Evolutionary conservation across 2,113 vertebrate species (phyloP), one percentile per base, ranked within the genome.

Genomic region (Dipodomys ordii): DNA sequence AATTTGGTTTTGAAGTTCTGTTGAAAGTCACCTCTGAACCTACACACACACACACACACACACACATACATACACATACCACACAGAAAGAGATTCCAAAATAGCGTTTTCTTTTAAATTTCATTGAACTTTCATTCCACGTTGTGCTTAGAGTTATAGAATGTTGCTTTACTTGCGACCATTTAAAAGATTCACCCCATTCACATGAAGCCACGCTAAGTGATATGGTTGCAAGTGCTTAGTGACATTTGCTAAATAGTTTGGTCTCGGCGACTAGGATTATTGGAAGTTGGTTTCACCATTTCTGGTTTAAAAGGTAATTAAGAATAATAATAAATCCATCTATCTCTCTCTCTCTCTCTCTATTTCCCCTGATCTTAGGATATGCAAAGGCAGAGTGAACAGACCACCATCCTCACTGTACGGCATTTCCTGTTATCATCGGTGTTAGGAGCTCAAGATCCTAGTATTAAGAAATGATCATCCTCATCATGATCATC

Each of bases 1-100:
- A 97, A 94, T 97, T 98, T 92, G 96, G 98, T 98, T 98, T 98
- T 98, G 98, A 98, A 98, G 98, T 98, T 98, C 97, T 97, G 97
- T 97, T 98, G 97, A 97, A 98, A 97, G 97, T 97, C 97, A 97
- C 97, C 97, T 98, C 97, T 98, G 97, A 96, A 98, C 97, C 97
- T 98, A 91, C 96, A 96, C 80, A 83, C 83, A 39, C 20, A 27
- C 53, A 57, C 53, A 57, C 15, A 57, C 53, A 57, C 15, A 57
- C 53, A 57, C 15, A 57, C 53, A 57, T 15, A 57, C 53, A 49
- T 10, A 49, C 49, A 49, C 49, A 49, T 10, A 49, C 10, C 49
- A 49, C 49, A 49, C 10, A 39, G 5, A 39, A 5, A 39, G 39
- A 83, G 86, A 87, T n/a, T 8, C 22, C 65, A 96, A 97, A 97